Percentiles rank a stretch among this genome's conserved stretches.
Evolutionary conservation across 2,113 vertebrate genomes (phyloP).

Genomic region (Saguinus midas): DNA sequence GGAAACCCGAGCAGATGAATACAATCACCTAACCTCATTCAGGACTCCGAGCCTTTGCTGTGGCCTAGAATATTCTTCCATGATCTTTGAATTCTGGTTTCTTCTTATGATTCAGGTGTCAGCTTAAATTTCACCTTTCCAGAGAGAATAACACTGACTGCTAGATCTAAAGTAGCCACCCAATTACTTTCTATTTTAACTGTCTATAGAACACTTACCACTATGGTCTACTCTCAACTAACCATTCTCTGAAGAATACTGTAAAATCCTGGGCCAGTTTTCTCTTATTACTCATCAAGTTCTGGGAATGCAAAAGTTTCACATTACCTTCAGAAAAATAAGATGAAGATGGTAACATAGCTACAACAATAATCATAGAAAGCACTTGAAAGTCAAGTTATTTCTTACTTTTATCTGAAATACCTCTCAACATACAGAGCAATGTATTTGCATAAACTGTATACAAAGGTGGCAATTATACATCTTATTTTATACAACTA

Average conservation of each 20-base stretch:
- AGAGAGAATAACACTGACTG: neutral
- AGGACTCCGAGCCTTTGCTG: neutral
- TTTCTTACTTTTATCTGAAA: neutral
- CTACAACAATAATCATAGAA: constrained; percentile 30
- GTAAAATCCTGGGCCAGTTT: constrained; percentile 49
- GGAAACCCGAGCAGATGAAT: neutral
- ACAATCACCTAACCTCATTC: neutral
- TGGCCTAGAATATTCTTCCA: neutral
- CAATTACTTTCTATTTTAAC: neutral
- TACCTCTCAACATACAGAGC: neutral
- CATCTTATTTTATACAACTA: constrained; percentile 15
- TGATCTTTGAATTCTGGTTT: neutral
- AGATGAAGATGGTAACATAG: constrained; percentile 29
- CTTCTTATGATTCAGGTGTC: neutral
- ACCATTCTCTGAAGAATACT: constrained; percentile 28
- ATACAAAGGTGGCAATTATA: neutral
- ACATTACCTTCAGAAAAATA: constrained; percentile 52
- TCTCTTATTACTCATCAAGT: constrained; percentile 4
- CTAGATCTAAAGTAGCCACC: neutral
- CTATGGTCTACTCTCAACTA: constrained; percentile 43
- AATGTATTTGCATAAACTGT: neutral
- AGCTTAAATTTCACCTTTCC: neutral
- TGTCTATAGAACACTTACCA: constrained; percentile 24
- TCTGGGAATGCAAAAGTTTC: constrained; percentile 23
- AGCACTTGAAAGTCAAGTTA: neutral